Evolutionary conservation across 2,888 invertebrate species (phyloP).

Genomic region (Diarsia rubi): DNA sequence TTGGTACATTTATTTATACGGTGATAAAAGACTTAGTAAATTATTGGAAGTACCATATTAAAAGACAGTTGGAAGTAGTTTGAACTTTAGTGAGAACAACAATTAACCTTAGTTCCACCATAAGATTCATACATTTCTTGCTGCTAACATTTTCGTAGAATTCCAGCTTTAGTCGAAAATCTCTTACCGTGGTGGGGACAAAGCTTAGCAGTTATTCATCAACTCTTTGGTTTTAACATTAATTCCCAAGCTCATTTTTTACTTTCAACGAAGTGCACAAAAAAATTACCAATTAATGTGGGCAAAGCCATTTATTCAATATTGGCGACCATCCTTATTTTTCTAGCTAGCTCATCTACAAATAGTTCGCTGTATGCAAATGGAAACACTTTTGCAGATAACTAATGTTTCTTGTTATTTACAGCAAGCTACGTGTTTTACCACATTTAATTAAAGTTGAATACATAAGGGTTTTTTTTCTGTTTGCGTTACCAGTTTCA

Average conservation of each 20-base stretch:
- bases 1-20: not conserved
- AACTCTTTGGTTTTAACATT: not conserved
- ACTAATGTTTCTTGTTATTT: not conserved
- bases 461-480: not conserved
- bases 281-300: not conserved
- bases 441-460: not conserved
- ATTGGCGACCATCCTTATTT: not conserved
- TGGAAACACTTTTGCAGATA: not conserved
- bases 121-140: not conserved
- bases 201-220: not conserved
- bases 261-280: not conserved
- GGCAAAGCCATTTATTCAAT: not conserved
- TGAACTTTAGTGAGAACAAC: not conserved
- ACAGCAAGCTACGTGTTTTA: not conserved
- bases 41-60: not conserved
- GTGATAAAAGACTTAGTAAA: not conserved
- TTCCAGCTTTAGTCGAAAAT: constrained; percentile 4
- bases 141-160: not conserved
- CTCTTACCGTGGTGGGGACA: not conserved
- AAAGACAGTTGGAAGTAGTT: not conserved
- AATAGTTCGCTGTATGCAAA: not conserved
- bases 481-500: not conserved
- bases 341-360: too few relatives aligned
- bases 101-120: not conserved
- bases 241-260: not conserved